Evolutionary conservation across 2,888 invertebrate species (phyloP), one percentile per base, ranked within the genome.

Genomic region (Chrysodeixis includens): DNA sequence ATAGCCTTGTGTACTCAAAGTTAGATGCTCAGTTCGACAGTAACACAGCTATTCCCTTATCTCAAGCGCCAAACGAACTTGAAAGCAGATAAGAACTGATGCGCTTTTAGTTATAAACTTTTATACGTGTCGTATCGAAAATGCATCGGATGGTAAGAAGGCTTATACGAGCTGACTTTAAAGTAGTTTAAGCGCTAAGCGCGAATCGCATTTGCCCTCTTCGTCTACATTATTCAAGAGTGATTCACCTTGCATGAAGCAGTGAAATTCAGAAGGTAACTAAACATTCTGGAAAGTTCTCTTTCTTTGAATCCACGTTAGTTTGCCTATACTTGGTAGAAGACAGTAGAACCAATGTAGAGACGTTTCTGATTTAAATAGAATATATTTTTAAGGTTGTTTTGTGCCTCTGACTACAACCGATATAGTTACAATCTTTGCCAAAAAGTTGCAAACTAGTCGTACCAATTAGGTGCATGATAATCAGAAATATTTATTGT

Each of bases 131-230:
- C 84, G 84, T 88, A 90, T 90, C 84, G 90, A 87, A 87, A 89
- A 90, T 90, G 90, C 92, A 91, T 88, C 87, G 84, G 86, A 88
- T 86, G 78, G 84, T 87, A 87, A 88, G 88, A 87, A 87, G 88
- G 88, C 89, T 91, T 89, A 89, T 86, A 86, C 82, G 83, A 83
- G 84, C 86, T 87, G 90, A 91, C 89, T 92, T 90, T 90, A 88
- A 92, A 92, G 87, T 82, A 91, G 90, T 89, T 88, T 79, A 71
- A 84, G 84, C 84, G 88, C 87, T 89, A 86, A 88, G 86, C 87
- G 87, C 71, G 83, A 84, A 82, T 86, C 86, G 83, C 87, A 86
- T 88, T 88, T 86, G 81, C 83, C 76, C 56, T 76, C 76, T 71
- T 72, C 71, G 76, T 69, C 80, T 86, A 83, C 87, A 87, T 88